These are phyloP conservation scores for Xerus inauris DNA, from an alignment of 2,113 vertebrate genomes.

Conservation along the genomic window DNA sequence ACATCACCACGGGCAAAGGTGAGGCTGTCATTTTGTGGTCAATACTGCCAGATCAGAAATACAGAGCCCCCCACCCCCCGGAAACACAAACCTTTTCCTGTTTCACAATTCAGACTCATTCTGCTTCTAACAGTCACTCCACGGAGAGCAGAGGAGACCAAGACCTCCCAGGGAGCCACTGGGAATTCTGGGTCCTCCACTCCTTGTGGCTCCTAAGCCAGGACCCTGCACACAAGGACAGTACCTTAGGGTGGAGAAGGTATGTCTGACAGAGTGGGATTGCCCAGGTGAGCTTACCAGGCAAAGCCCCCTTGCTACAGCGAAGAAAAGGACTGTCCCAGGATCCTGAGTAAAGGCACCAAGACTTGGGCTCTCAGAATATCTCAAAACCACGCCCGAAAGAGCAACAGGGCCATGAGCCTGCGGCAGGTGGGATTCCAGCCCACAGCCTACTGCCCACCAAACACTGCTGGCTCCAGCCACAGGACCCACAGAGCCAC, in stretches of 20 bases:
- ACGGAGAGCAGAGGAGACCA: fast-evolving
- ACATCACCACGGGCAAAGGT: fast-evolving
- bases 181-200: fast-evolving
- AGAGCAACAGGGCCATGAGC: background rate
- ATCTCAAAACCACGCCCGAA: background rate
- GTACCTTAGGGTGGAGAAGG: fast-evolving
- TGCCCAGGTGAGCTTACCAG: fast-evolving
- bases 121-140: background rate
- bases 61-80: background rate
- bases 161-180: background rate
- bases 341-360: fast-evolving
- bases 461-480: fast-evolving
- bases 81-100: background rate
- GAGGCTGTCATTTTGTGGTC: background rate
- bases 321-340: fast-evolving
- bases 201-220: background rate
- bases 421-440: too few relatives aligned
- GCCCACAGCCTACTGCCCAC: fast-evolving
- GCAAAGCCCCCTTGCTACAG: fast-evolving
- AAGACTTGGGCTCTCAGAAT: fast-evolving
- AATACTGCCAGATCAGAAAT: background rate
- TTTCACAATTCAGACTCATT: background rate
- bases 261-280: fast-evolving
- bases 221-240: fast-evolving
- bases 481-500: fast-evolving